Evolutionary conservation across 2,888 invertebrate species (phyloP).

Genomic region (Emmelina monodactyla): DNA sequence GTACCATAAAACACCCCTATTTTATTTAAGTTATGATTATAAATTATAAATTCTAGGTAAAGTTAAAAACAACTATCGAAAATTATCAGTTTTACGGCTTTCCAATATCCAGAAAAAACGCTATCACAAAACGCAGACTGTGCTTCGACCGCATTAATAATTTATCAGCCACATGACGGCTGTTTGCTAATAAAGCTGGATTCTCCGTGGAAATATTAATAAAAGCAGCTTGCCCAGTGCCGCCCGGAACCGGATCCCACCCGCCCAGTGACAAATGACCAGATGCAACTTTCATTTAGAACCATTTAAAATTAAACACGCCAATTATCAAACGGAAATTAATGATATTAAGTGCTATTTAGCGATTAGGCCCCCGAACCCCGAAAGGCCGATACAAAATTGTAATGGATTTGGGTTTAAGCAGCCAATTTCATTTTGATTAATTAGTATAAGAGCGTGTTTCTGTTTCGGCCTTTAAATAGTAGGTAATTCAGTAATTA

Average conservation of each 20-base stretch:
- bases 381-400: no score
- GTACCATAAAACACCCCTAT: no score
- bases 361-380: no score
- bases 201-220: slow-evolving; percentile 64
- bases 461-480: no score
- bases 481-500: no score
- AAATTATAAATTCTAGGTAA: no score
- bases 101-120: slow-evolving; percentile 28
- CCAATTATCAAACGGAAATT: no score
- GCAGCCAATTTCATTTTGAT: no score
- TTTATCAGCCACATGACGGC: slow-evolving; percentile 64
- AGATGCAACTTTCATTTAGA: slow-evolving; percentile 52
- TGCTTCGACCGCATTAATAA: slow-evolving; percentile 60
- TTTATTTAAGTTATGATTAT: no score
- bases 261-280: slow-evolving; percentile 56
- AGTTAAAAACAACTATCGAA: background rate
- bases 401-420: no score
- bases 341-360: no score
- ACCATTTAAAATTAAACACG: slow-evolving; percentile 48
- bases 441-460: no score
- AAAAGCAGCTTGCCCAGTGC: slow-evolving; percentile 62
- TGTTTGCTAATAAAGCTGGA: slow-evolving; percentile 66
- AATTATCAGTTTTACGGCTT: background rate
- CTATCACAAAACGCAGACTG: slow-evolving; percentile 46
- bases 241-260: slow-evolving; percentile 43